These are phyloP conservation scores for Drosophila nr. fundita DNA, from an alignment of 2,888 invertebrate species.

Conservation along the genomic window DNA sequence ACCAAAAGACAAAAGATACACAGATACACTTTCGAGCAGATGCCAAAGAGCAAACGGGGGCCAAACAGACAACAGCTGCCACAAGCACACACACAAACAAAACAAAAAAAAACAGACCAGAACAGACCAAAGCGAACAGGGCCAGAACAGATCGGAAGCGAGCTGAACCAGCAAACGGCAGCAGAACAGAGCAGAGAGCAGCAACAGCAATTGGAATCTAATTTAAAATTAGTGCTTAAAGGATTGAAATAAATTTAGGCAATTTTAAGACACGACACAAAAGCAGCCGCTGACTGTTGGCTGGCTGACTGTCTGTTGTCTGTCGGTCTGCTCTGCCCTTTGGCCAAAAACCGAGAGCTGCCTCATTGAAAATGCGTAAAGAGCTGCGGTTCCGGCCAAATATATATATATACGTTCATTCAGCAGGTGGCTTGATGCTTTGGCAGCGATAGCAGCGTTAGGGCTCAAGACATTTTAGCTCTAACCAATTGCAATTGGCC, in stretches of 20 bases:
- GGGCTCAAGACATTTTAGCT: conserved; percentile 34
- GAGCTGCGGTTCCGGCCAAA: conserved; percentile 61
- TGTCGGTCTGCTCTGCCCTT: conserved; percentile 9
- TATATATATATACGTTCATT: conserved; percentile 17
- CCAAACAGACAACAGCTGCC: conserved; percentile 55
- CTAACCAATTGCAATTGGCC: conserved; percentile 49
- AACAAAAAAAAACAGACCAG: background rate
- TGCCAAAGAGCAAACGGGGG: conserved; percentile 38
- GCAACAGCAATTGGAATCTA: conserved; percentile 76
- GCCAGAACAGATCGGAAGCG: conserved; percentile 21
- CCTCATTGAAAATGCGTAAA: conserved; percentile 74
- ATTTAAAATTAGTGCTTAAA: conserved; percentile 80
- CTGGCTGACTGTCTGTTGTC: conserved; percentile 1
- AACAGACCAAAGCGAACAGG: background rate
- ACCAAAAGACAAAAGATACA: conserved; percentile 39
- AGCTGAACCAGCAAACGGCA: background rate
- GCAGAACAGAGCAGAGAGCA: background rate
- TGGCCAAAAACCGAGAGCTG: conserved; percentile 18
- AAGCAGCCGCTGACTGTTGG: conserved; percentile 48
- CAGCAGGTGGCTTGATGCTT: conserved; percentile 76
- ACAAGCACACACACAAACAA: conserved; percentile 6
- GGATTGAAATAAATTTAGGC: conserved; percentile 80
- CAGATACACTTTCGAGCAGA: conserved; percentile 35
- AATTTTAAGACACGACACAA: conserved; percentile 58
- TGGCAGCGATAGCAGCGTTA: conserved; percentile 59